Evolutionary conservation across 2,113 vertebrate species (phyloP).

Genomic region (Oryctolagus cuniculus): DNA sequence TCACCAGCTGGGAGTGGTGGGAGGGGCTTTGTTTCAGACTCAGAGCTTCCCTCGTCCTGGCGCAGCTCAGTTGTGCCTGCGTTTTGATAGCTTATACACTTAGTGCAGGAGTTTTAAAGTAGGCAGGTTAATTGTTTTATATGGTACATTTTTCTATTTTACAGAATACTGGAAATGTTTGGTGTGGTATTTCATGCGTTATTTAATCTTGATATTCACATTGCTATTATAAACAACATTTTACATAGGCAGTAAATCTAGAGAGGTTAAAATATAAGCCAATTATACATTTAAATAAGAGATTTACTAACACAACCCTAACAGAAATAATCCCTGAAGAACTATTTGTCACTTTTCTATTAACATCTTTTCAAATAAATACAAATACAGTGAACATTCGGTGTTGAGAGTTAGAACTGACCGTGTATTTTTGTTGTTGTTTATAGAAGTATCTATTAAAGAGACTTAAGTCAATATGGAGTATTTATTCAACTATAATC

Average conservation of each 20-base stretch:
- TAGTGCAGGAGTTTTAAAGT: background rate
- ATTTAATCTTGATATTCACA: background rate
- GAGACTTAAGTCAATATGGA: slow-evolving; percentile 88
- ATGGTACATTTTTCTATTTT: background rate
- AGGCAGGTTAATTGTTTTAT: background rate
- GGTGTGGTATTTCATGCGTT: background rate
- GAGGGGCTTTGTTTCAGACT: slow-evolving; percentile 23
- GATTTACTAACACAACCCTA: background rate
- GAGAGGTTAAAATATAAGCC: background rate
- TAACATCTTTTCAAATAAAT: slow-evolving; percentile 36
- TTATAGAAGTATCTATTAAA: slow-evolving; percentile 90
- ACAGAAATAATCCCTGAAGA: slow-evolving; percentile 48
- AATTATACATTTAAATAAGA: background rate
- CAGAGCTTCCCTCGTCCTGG: background rate
- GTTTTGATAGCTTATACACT: background rate
- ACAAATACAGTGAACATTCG: slow-evolving; percentile 26
- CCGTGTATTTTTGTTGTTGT: slow-evolving; percentile 72
- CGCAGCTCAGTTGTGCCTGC: background rate
- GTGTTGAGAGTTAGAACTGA: slow-evolving; percentile 47
- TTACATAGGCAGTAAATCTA: background rate
- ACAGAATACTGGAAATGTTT: background rate
- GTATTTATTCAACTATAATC: slow-evolving; percentile 86
- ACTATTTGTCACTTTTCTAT: background rate
- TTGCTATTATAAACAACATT: background rate
- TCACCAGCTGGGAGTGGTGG: background rate